Conservation (phyloP, 2,113 vertebrate genomes). For the Leuciscus idus region DNA sequence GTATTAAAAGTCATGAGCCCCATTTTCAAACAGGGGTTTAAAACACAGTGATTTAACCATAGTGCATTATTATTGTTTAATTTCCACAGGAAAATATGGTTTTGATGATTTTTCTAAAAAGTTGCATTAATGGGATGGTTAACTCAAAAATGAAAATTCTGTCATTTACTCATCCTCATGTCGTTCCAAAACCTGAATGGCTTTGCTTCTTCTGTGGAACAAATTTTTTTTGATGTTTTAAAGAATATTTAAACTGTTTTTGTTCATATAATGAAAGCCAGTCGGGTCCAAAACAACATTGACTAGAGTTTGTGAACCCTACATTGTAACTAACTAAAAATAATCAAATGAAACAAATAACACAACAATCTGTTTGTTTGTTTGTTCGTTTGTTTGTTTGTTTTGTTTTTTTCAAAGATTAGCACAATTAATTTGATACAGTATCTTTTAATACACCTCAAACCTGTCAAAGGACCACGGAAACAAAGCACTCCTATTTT, state of each 20-base stretch:
- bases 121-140: background rate
- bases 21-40: background rate
- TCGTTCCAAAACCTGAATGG: background rate
- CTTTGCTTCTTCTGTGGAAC: background rate
- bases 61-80: background rate
- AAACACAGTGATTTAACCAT: background rate
- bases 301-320: background rate
- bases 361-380: background rate
- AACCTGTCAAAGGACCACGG: background rate
- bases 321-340: background rate
- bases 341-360: background rate
- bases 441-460: background rate
- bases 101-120: background rate
- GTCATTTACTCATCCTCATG: background rate
- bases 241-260: background rate
- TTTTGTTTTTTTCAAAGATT: background rate
- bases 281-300: background rate
- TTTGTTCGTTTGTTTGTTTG: background rate
- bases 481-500: background rate
- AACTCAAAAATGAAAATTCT: background rate
- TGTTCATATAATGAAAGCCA: background rate
- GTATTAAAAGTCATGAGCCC: background rate
- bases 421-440: background rate
- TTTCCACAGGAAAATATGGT: background rate
- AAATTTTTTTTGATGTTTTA: background rate